Conservation (phyloP, 2,113 vertebrate species). For the Microcebus ravelobensis region DNA sequence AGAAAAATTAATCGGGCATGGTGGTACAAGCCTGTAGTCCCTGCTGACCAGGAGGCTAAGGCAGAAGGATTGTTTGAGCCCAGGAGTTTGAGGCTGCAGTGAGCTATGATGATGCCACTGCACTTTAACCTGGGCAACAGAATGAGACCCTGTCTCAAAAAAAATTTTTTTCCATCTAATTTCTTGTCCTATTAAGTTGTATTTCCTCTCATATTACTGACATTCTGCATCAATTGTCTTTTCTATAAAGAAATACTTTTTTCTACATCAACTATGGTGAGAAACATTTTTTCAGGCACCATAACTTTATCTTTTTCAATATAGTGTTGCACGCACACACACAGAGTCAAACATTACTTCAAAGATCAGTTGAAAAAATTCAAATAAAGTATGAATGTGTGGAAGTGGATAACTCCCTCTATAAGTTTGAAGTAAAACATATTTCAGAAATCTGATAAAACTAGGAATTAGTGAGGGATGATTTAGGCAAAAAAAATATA, state of each 20-base stretch:
- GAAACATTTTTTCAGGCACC: neutral
- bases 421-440: neutral
- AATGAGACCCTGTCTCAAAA: too few relatives aligned
- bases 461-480: neutral
- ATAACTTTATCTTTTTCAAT: neutral
- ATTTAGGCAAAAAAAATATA: neutral
- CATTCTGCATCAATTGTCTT: neutral
- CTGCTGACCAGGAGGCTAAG: too few relatives aligned
- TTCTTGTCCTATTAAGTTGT: neutral
- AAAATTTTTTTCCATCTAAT: neutral
- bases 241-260: neutral
- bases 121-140: too few relatives aligned
- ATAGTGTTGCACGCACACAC: neutral
- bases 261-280: neutral
- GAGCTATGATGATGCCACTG: too few relatives aligned
- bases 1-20: too few relatives aligned
- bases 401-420: neutral
- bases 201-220: neutral
- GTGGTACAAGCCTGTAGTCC: too few relatives aligned
- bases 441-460: neutral
- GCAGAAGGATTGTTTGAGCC: too few relatives aligned
- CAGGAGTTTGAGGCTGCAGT: too few relatives aligned
- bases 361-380: neutral
- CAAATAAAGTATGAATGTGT: neutral
- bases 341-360: neutral